Evolutionary conservation across 2,888 invertebrate genomes (phyloP).

Genomic region (Dioctria rufipes): DNA sequence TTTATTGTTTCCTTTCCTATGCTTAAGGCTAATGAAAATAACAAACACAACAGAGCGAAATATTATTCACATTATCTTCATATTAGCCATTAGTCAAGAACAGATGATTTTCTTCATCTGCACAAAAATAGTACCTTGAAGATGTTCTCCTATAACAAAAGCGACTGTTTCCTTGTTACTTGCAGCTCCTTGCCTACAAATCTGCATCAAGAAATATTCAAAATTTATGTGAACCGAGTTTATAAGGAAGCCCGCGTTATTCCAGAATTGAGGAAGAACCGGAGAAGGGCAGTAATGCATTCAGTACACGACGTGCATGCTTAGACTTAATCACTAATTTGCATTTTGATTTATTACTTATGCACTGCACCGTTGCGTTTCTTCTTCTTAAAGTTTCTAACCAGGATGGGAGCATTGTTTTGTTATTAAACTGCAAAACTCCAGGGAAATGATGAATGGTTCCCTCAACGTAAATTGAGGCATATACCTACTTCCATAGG

Average conservation of each 20-base stretch:
- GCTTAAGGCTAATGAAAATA: no score
- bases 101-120: no score
- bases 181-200: neutral
- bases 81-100: no score
- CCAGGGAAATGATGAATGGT: slow-evolving; percentile 37
- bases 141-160: no score
- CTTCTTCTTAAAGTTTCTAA: slow-evolving; percentile 40
- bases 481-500: neutral
- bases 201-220: neutral
- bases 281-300: slow-evolving; percentile 2
- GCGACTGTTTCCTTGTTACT: no score
- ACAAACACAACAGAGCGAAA: no score
- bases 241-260: neutral
- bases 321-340: slow-evolving; percentile 49
- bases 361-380: slow-evolving; percentile 15
- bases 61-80: no score
- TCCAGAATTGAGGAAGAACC: neutral
- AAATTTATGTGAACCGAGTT: neutral
- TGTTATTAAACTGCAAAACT: slow-evolving; percentile 44
- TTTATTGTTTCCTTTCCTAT: no score
- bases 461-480: slow-evolving; percentile 5
- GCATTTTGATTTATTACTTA: slow-evolving; percentile 48
- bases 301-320: slow-evolving; percentile 36
- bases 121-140: no score
- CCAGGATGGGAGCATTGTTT: slow-evolving; percentile 37